Evolutionary conservation across 1,140 invertebrate species (phyloP).

Genomic region (Lethrus apterus): DNA sequence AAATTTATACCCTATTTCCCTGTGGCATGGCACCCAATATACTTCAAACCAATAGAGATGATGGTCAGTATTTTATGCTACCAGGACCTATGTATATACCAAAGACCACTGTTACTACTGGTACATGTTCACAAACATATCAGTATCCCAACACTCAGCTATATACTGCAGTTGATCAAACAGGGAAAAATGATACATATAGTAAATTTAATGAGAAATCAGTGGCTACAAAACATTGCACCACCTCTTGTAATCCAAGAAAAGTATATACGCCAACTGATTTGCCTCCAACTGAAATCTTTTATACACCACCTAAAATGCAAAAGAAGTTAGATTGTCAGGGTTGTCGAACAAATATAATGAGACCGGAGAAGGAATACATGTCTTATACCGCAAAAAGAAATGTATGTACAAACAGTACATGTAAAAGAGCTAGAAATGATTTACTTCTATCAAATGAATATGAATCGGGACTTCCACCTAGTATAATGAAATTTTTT

Average conservation of each 20-base stretch:
- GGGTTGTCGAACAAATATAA: not conserved
- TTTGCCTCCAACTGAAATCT: not conserved
- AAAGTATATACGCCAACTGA: too few species aligned
- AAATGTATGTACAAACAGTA: not conserved
- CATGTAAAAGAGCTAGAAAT: not conserved
- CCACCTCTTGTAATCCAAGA: too few species aligned
- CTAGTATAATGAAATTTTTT: constrained; percentile 4
- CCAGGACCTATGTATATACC: constrained; percentile 1
- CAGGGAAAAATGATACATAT: too few species aligned
- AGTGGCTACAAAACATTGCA: not conserved
- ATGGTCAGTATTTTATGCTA: not conserved
- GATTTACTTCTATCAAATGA: not conserved
- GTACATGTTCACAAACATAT: too few species aligned
- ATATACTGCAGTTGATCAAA: too few species aligned
- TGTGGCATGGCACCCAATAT: too few species aligned
- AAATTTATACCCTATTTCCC: too few species aligned
- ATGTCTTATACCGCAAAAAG: not conserved
- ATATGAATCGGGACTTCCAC: constrained; percentile 1
- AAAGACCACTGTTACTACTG: too few species aligned
- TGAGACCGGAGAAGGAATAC: not conserved
- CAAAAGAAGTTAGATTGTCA: not conserved
- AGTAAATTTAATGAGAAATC: too few species aligned
- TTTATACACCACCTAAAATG: constrained; percentile 1
- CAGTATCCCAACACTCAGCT: too few species aligned
- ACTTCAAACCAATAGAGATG: not conserved